A percentile compares a stretch with the other conserved stretches of the same genome.
These are phyloP conservation scores for Drosophila dunni DNA, from an alignment of 1,140 invertebrate genomes.

Conservation along the genomic window DNA sequence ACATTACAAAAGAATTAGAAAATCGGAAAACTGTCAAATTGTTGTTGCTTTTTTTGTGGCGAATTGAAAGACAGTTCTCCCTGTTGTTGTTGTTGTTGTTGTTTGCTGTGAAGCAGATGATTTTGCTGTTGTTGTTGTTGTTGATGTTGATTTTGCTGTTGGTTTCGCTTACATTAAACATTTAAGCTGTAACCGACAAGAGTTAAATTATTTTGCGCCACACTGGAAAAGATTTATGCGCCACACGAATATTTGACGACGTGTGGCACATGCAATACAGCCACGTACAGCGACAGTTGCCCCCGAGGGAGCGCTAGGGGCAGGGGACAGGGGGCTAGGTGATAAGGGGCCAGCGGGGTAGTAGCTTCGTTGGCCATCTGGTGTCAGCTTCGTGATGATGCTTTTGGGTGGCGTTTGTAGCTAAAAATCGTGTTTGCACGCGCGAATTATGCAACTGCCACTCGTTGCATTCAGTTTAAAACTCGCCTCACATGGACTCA, in stretches of 20 bases:
- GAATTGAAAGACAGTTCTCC: slow-evolving; percentile 29
- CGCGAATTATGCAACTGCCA: slow-evolving; percentile 44
- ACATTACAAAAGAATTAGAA: slow-evolving; percentile 14
- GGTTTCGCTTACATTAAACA: slow-evolving; percentile 42
- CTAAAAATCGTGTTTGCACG: slow-evolving; percentile 42
- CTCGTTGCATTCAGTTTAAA: slow-evolving; percentile 29
- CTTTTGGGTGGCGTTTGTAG: slow-evolving; percentile 26
- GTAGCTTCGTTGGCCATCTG: background rate
- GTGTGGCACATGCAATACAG: slow-evolving; percentile 44
- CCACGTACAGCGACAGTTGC: slow-evolving; percentile 4
- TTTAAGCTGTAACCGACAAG: slow-evolving; percentile 46
- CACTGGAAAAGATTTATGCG: slow-evolving; percentile 52
- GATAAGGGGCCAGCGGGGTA: background rate
- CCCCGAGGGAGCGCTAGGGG: background rate
- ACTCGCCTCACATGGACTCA: slow-evolving; percentile 32
- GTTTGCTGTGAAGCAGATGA: no score
- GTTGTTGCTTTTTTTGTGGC: slow-evolving; percentile 24
- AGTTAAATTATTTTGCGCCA: slow-evolving; percentile 49
- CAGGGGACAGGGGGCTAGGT: background rate
- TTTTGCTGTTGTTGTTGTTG: slow-evolving; percentile 17
- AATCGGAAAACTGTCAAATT: slow-evolving; percentile 39
- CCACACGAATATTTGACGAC: slow-evolving; percentile 51
- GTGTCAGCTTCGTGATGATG: slow-evolving; percentile 33
- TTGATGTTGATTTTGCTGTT: slow-evolving; percentile 9
- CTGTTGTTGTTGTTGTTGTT: slow-evolving; percentile 5